Evolutionary conservation across 1,140 invertebrate species (phyloP), one percentile per base, ranked within the genome.

Genomic region (Sminthurides bifidus): DNA sequence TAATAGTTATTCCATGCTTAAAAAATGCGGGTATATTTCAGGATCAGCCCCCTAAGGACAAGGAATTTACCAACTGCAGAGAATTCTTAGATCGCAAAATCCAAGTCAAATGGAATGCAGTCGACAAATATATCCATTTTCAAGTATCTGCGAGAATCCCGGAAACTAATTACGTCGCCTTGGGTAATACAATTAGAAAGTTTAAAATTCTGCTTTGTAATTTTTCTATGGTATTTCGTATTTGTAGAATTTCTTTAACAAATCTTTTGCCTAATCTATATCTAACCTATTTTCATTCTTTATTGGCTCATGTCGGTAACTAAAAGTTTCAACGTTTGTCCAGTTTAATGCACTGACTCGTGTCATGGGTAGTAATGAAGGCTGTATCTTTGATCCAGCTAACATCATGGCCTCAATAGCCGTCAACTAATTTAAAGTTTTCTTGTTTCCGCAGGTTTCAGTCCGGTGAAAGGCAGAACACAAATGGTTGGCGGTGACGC

Each of bases 101-200:
- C 31, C 87, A 89, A 73, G 81, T 91, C 1, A 79, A 83, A 51
- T 89, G 87, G 87, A 79, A 84, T 60, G 70, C 84, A 26, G 70
- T 83, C 68, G 81, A 56, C 14, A 52, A 64, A 10, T 14, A 41
- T 30, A 74, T 90, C 1, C 78, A 84, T 64, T 81, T 92, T 40
- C 81, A 81, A 12, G 69, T 92, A 12, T 80, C 84, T 1, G 86
- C 80, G 0, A 76, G 79, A 27, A 85, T 92, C 29, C 73, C 76
- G 12, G 82, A 87, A 56, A 82, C 89, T 66, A 84, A 92, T 68
- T 93, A 91, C 66, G 84, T 92, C 69, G 81, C 87, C 1, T 88
- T 93, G 58, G 89, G 89, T 63, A 56, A 50, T 21, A 24, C 6
- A 21, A 45, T 45, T n/a, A 45, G 15, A 8, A 8, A 21, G 40